Evolutionary conservation across 92 coral and sea anemone genomes (phyloP), one percentile per base, ranked within the genome.

Genomic region (Heliopora coerulea): DNA sequence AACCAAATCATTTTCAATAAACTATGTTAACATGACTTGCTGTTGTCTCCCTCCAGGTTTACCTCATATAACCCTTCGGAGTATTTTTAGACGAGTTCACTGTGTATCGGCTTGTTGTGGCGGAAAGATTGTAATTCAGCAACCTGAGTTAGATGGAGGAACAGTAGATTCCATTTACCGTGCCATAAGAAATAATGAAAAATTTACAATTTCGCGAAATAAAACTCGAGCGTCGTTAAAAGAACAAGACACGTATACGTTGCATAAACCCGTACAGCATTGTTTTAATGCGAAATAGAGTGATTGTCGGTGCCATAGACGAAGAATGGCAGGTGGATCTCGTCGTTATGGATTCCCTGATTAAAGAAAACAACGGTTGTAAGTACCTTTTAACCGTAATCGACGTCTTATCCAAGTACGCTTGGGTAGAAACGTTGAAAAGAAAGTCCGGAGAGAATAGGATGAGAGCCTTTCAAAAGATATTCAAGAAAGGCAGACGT

Each of bases 381-480:
- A 57, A 28, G 0, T 74, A 57, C 18, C 13, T 59, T 15, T 29
- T 78, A 1, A 56, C 62, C 0, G 46, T 29, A 0, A 78, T 78
- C 13, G 83, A 78, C 34, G 17, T 62, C 3, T 48, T 77, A 7
- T 77, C 83, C 15, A 78, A 78, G 11, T 66, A 50, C 17, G 76
- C 66, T 0, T 77, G 82, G 82, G 82, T 63, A 0, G 49, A 21
- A 0, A 54, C 68, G 0, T 14, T 78, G 11, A 65, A 66, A 23
- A 48, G 35, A 13, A 78, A 78, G 63, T 65, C 66, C 0, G 68
- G 59, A 0, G 29, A 15, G 15, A 12, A n/a, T 7, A 10, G 65
- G 54, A 27, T 35, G 1, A 28, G 13, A 28, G 76, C 83, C 0
- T 78, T 65, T 54, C 3, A 25, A 14, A 18, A 3, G 7, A 40